Base-by-base conservation (phyloP, 2,797 vertebrate genomes). In the Dermochelys coriacea region DNA sequence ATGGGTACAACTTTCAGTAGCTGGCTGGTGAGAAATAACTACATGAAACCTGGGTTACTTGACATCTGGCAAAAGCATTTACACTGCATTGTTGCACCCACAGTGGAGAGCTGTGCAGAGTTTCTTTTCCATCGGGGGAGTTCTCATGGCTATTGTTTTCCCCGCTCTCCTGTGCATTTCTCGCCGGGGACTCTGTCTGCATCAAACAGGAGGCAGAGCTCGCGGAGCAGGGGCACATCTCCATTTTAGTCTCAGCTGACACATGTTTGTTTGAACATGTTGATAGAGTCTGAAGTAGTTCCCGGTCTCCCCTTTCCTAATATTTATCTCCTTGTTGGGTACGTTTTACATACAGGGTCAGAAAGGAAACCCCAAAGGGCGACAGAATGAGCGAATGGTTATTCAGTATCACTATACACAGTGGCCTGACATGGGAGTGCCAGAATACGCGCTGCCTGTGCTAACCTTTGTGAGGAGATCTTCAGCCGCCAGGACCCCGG, bases 361-460 rank as follows among this genome's bases (percentile, higher is more conserved):
- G 98, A 99, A 99, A 41, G 99, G 99, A 50, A 99, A 99, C 90
- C 96, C 98, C 71, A 99, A 99, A 89, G 98, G 99, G 84, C 98
- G 99, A 91, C 99, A 99, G 88, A 99, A 99, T 0, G 99, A 99
- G 96, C 98, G 99, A 78, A 98, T 97, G 0, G 98, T 99, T 93
- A 98, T 99, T 80, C 99, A 99, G 97, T 99, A 99, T 93, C 99
- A 99, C 98, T 99, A 99, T 98, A 99, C 99, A 0, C 99, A 99
- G 98, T 99, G 99, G 99, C 99, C 99, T 47, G 99, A 99, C 97
- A 99, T 99, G 99, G 99, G 99, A 0, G 99, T 99, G 29, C 99
- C 99, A 0, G 99, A 99, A 97, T 99, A 99, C 9, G 99, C 99
- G 2, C 99, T 99, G 86, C 99, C 99, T 0, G 99, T 99, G 93